These are phyloP conservation scores for Heterotis niloticus DNA, from an alignment of 2,113 vertebrate species.

Conservation along the genomic window DNA sequence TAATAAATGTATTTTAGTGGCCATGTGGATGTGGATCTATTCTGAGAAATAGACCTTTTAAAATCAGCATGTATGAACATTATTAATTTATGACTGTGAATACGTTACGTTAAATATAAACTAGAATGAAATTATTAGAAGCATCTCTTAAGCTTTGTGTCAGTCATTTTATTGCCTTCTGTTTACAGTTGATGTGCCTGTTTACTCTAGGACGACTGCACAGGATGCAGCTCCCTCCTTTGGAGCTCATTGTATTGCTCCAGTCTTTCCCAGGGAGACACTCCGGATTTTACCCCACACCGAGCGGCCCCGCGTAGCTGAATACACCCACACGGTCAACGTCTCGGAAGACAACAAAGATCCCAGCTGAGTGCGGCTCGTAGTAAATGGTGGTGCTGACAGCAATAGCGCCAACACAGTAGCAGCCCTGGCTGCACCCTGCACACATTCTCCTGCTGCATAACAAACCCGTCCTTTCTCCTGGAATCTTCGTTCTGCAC, in stretches of 20 bases:
- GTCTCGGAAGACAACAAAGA: constrained; percentile 63
- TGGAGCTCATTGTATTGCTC: constrained; percentile 29
- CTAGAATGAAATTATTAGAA: too few relatives aligned
- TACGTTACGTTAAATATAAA: too few relatives aligned
- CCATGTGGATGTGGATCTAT: too few relatives aligned
- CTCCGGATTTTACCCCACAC: constrained; percentile 58
- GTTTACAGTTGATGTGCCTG: too few relatives aligned
- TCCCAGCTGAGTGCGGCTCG: constrained; percentile 55
- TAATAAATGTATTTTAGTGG: too few relatives aligned
- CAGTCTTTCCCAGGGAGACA: constrained; percentile 43
- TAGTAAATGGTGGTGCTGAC: neutral
- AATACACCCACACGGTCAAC: constrained; percentile 64
- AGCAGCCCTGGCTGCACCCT: neutral
- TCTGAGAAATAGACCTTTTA: too few relatives aligned
- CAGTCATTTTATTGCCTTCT: too few relatives aligned
- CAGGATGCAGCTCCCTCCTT: neutral
- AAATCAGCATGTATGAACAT: too few relatives aligned
- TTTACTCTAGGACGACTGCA: too few relatives aligned
- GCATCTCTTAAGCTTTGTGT: too few relatives aligned
- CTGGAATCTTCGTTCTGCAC: neutral
- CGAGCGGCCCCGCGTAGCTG: constrained; percentile 54
- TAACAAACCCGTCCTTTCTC: neutral
- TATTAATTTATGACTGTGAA: too few relatives aligned
- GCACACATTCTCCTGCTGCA: too few relatives aligned
- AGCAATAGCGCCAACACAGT: neutral